Evolutionary conservation across 2,888 invertebrate genomes (phyloP), one percentile per base, ranked within the genome.

Genomic region (Embidobia sp.): DNA sequence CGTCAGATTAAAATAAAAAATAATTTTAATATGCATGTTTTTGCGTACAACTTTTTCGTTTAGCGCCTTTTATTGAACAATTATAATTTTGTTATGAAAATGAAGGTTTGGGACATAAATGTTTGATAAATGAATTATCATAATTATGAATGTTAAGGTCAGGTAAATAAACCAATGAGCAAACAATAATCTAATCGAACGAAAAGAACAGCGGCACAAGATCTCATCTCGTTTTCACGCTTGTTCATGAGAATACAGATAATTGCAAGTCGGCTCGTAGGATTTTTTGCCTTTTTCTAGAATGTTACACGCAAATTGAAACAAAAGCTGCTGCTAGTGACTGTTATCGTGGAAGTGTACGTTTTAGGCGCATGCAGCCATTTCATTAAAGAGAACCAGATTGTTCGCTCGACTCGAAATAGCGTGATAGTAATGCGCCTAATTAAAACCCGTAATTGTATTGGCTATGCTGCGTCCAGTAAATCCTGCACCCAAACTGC

Each of bases 321-420:
- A 70, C 49, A 59, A 69, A 76, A 63, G 67, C 59, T 59, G 42
- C 27, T 37, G 59, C 46, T 57, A 33, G 61, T 48, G 59, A 63
- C 57, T 64, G 49, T 57, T 67, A 69, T 63, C 63, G 33, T 37
- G 55, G 10, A 55, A 51, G 53, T 63, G 63, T 57, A 69, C 49
- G 57, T 64, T 76, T 61, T 76, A 55, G 75, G 51, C 42, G 46
- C 49, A 57, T 64, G 55, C 53, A 63, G 73, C 55, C 70, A 59
- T 79, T 79, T 80, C 79, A 80, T 80, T 79, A 79, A 70, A 53
- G 77, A 72, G 73, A 77, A 66, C 76, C 72, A 72, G 76, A 81
- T 78, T 79, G 78, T 76, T 79, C 55, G 73, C 33, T 31, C 48
- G 46, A 64, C 42, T 74, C 57, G 73, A 49, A 77, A 78, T 78